phyloP scores from a whole-genome alignment of 2,113 vertebrate genomes.

The Takifugu flavidus region DNA sequence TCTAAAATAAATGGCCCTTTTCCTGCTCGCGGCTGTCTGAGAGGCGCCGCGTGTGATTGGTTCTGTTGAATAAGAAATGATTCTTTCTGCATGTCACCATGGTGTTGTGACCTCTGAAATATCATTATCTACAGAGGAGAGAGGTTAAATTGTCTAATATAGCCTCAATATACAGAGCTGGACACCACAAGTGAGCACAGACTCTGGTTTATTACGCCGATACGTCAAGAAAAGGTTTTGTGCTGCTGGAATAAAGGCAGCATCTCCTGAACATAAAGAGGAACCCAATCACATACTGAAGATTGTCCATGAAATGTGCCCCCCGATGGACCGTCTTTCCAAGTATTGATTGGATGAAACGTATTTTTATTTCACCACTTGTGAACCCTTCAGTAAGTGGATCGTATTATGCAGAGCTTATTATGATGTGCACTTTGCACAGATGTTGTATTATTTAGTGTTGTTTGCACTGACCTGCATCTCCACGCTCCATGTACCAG shows the following conservation, averaged over 20 bases:
- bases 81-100: constrained; percentile 64
- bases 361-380: constrained; percentile 3
- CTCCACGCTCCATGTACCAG: not conserved
- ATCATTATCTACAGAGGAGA: constrained; percentile 72
- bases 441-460: constrained; percentile 23
- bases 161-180: constrained; percentile 60
- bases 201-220: constrained; percentile 46
- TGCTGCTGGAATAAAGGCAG: constrained; percentile 5
- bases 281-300: not conserved
- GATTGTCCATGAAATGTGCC: constrained; percentile 12
- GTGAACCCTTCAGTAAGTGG: constrained; percentile 21
- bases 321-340: constrained; percentile 9
- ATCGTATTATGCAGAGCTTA: not conserved
- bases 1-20: constrained; percentile 54
- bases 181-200: constrained; percentile 48
- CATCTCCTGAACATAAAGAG: constrained; percentile 16
- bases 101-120: constrained; percentile 65
- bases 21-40: constrained; percentile 58
- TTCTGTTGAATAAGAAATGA: constrained; percentile 76
- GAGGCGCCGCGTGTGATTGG: constrained; percentile 70
- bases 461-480: constrained; percentile 2
- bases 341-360: constrained; percentile 22
- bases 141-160: constrained; percentile 73
- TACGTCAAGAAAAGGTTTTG: constrained; percentile 25
- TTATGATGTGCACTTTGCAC: not conserved